These are phyloP conservation scores for Drosophila atripex DNA, from an alignment of 2,888 invertebrate species.

Conservation along the genomic window DNA sequence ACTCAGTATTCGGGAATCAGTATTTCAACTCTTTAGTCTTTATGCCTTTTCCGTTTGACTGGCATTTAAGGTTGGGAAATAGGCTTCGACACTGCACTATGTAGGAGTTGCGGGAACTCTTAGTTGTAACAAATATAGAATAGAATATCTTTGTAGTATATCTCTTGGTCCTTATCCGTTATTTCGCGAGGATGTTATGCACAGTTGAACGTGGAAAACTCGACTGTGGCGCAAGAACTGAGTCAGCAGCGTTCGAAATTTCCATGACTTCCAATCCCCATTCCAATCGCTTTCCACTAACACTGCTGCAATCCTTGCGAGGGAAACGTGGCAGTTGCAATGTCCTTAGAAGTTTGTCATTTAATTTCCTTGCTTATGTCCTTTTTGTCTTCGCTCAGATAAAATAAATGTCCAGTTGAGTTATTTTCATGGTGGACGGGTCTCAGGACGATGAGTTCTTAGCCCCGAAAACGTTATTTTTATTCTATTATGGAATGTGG, in stretches of 20 bases:
- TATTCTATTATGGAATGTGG: too few species aligned
- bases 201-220: conserved; percentile 51
- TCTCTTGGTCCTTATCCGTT: conserved; percentile 8
- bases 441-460: not conserved
- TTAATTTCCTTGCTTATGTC: conserved; percentile 8
- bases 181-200: conserved; percentile 35
- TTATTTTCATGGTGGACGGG: not conserved
- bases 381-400: conserved; percentile 7
- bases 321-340: conserved; percentile 4
- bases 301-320: conserved; percentile 14
- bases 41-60: conserved; percentile 70
- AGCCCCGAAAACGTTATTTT: not conserved
- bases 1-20: not conserved
- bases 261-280: conserved; percentile 47
- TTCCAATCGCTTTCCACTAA: conserved; percentile 56
- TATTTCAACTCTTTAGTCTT: conserved; percentile 51
- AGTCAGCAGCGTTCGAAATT: conserved; percentile 34
- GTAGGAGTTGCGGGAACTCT: conserved; percentile 12
- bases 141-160: conserved; percentile 10
- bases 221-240: conserved; percentile 51
- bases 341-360: conserved; percentile 25
- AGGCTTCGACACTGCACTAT: conserved; percentile 7
- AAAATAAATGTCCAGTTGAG: conserved; percentile 5
- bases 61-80: conserved; percentile 58
- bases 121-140: not conserved